Conservation (phyloP, 2,888 invertebrate species). For the Oscheius onirici region DNA sequence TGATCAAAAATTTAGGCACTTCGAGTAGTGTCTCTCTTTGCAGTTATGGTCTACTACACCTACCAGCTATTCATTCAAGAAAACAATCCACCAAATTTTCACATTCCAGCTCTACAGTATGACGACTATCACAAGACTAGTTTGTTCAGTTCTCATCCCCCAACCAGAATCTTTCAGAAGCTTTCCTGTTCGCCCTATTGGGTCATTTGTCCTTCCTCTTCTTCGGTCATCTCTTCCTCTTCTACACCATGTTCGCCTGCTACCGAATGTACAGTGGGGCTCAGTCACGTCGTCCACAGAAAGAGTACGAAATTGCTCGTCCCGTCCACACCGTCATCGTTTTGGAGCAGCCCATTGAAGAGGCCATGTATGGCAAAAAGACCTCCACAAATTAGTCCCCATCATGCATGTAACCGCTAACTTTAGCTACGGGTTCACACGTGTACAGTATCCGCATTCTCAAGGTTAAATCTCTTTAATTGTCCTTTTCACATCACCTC, state of each 20-base stretch:
- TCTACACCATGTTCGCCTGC: conserved; percentile 43
- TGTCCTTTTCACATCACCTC: neutral
- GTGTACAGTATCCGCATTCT: conserved; percentile 11
- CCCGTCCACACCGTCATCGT: conserved; percentile 56
- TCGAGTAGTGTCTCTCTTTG: conserved; percentile 35
- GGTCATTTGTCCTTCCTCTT: conserved; percentile 48
- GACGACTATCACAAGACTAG: conserved; percentile 47
- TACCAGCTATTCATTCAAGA: conserved; percentile 43
- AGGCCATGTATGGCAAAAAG: conserved; percentile 62
- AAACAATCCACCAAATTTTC: conserved; percentile 38
- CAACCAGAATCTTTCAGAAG: neutral
- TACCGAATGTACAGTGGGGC: conserved; percentile 26
- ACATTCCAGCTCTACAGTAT: conserved; percentile 47
- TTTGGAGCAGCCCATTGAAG: conserved; percentile 59
- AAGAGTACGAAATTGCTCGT: conserved; percentile 42
- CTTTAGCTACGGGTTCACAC: conserved; percentile 7
- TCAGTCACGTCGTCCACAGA: conserved; percentile 15
- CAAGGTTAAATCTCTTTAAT: conserved; percentile 16
- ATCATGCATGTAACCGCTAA: too few relatives aligned
- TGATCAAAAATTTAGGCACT: conserved; percentile 41
- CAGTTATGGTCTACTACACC: conserved; percentile 43
- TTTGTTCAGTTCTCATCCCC: neutral
- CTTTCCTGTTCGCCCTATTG: conserved; percentile 32
- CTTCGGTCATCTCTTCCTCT: conserved; percentile 42
- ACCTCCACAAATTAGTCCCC: neutral